Conservation (phyloP, 2,113 vertebrate species). For the Corythaeola cristata region DNA sequence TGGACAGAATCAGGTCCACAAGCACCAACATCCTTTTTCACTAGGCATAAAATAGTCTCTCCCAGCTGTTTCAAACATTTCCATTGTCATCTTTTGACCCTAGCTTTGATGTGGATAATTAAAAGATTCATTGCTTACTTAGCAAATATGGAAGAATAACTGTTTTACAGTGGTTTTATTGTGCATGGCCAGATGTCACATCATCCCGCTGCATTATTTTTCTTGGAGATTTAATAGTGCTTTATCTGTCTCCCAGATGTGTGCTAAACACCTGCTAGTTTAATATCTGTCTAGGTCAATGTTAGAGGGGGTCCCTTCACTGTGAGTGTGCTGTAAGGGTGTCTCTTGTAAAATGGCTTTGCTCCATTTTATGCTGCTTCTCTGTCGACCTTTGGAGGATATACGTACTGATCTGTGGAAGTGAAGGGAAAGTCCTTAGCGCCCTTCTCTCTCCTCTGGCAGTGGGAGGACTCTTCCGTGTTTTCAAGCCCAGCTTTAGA, state of each 20-base stretch:
- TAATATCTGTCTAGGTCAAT: constrained; percentile 40
- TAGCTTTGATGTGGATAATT: constrained; percentile 6
- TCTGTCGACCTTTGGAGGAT: neutral
- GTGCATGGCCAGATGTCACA: constrained; percentile 31
- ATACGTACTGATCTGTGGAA: neutral
- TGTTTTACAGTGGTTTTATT: constrained; percentile 14
- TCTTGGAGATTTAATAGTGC: constrained; percentile 43
- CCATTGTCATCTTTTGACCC: neutral
- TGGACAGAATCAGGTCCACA: constrained; percentile 9
- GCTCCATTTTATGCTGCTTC: neutral
- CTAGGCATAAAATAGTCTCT: neutral
- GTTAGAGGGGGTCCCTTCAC: neutral
- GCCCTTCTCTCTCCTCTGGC: neutral
- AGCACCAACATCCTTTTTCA: neutral
- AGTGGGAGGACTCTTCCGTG: neutral
- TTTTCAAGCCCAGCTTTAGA: neutral
- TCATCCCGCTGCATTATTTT: neutral
- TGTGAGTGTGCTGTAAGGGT: neutral
- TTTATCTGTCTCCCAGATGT: constrained; percentile 53
- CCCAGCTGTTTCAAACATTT: neutral
- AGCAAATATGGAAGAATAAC: constrained; percentile 4
- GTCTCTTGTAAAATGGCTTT: neutral
- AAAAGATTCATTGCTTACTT: neutral
- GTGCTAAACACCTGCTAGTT: neutral
- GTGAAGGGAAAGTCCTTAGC: neutral